Base-by-base conservation (phyloP, 92 coral and sea anemone species). In the Zoanthus solanderi region DNA sequence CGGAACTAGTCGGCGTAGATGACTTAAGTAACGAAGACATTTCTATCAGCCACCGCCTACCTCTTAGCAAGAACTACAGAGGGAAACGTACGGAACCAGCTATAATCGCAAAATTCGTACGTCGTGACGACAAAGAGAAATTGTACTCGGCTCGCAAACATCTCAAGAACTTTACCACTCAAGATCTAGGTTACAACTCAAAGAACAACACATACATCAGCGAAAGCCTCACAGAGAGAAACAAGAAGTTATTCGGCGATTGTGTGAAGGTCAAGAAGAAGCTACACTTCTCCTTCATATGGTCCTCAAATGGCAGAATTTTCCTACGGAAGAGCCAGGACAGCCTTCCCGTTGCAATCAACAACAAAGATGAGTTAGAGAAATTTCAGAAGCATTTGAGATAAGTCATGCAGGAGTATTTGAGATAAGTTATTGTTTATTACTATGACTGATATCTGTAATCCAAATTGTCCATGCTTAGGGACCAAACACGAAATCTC, bases 41-140 rank as follows among this genome's bases (percentile, higher is more conserved):
- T 28, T 86, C 87, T 46, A 72, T 60, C 76, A 85, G 86, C 81
- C 92, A 86, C 78, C 90, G 90, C 56, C 50, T 90, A 31, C 89
- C 92, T 34, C 72, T 12, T 12, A 69, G 61, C 76, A 74, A 60
- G 29, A 45, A 48, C 60, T 60, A 77, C 52, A 78, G 87, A 54
- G 78, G 71, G 15, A 79, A 84, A 61, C 69, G 56, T 23, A 88
- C 74, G 48, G 50, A 69, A 42, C 83, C 73, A 53, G 44, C 86
- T 42, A 86, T 86, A 65, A 78, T 90, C 67, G 90, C 67, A 68
- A 86, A 90, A 65, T 78, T 86, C 82, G 87, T 86, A 75, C 34
- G 92, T 56, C 78, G 92, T 50, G 86, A 83, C 34, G 84, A 75
- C 73, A 75, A 79, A 56, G 92, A 89, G 15, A 76, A 65, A 53